These are phyloP conservation scores for Listronotus oregonensis DNA, from an alignment of 1,140 invertebrate species.

Conservation along the genomic window DNA sequence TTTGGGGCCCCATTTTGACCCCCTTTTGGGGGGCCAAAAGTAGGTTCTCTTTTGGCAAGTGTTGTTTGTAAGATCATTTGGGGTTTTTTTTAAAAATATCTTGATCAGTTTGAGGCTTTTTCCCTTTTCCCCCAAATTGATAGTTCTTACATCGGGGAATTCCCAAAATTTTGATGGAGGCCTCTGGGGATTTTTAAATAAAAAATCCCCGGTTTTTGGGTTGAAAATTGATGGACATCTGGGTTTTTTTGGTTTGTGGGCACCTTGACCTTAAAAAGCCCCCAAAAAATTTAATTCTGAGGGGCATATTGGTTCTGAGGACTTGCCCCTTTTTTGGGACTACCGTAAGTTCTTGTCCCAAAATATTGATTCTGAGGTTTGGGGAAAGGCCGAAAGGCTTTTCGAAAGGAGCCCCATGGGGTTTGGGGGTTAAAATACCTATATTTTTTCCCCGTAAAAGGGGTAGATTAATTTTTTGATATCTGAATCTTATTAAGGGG, in stretches of 20 bases:
- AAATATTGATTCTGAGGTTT: no score
- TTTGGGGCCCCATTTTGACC: not conserved
- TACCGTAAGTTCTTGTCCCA: no score
- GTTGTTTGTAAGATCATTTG: slow-evolving; percentile 15
- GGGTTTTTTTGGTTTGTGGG: slow-evolving; percentile 4
- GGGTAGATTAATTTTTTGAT: not conserved
- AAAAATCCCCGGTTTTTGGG: no score
- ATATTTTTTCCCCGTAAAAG: not conserved
- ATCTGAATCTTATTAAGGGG: not conserved
- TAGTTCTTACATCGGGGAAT: slow-evolving; percentile 15
- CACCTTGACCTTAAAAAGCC: not conserved
- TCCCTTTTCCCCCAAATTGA: slow-evolving; percentile 8
- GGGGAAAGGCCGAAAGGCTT: no score
- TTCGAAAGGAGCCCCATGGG: not conserved
- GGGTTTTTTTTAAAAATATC: slow-evolving; percentile 16
- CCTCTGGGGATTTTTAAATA: not conserved
- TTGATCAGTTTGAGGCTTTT: not conserved
- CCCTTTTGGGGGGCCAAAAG: slow-evolving; percentile 14
- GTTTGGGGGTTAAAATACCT: not conserved
- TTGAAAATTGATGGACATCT: not conserved
- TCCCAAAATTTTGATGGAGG: slow-evolving; percentile 26
- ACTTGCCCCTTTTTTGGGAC: no score
- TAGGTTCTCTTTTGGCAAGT: slow-evolving; percentile 16
- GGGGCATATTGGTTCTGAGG: no score
- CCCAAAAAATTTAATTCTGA: not conserved